Conservation (phyloP, 2,797 vertebrate genomes). For the Mormyrus proboscirostris region DNA sequence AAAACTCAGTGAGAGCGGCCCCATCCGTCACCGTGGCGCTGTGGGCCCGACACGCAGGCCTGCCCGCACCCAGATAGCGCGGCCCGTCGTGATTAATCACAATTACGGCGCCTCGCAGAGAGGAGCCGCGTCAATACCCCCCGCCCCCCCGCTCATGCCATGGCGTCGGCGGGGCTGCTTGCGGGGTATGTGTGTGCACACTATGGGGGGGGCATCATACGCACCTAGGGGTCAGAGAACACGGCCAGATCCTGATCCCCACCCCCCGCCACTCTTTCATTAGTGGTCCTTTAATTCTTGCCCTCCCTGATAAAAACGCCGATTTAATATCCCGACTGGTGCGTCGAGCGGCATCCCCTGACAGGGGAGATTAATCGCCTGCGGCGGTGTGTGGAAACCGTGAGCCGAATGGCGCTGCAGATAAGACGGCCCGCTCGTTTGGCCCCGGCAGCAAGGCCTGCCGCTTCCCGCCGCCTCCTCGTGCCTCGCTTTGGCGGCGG, state of each 20-base stretch:
- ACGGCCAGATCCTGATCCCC: conserved; percentile 33
- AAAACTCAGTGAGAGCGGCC: conserved; percentile 84
- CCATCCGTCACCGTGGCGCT: conserved; percentile 96
- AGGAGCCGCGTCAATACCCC: conserved; percentile 76
- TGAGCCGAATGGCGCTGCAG: conserved; percentile 70
- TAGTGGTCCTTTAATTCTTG: conserved; percentile 69
- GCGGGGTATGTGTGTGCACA: conserved; percentile 35
- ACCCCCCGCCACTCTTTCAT: conserved; percentile 52
- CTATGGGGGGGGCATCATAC: conserved; percentile 14
- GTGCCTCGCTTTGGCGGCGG: conserved; percentile 56
- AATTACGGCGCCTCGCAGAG: conserved; percentile 84
- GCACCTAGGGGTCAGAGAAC: conserved; percentile 59
- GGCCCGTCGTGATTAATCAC: conserved; percentile 96
- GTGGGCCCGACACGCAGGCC: conserved; percentile 90
- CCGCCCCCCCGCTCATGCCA: conserved; percentile 19
- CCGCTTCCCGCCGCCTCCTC: conserved; percentile 23
- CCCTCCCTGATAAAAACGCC: conserved; percentile 50
- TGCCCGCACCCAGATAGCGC: conserved; percentile 89
- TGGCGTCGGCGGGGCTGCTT: conserved; percentile 17
- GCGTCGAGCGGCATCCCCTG: conserved; percentile 64
- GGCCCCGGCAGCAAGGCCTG: conserved; percentile 49
- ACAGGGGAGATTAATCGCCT: conserved; percentile 69
- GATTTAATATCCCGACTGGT: conserved; percentile 70
- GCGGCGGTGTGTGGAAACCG: conserved; percentile 71
- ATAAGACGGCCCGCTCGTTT: conserved; percentile 63